Conservation (phyloP, 2,888 invertebrate genomes). For the Caenorhabditis virilis region DNA sequence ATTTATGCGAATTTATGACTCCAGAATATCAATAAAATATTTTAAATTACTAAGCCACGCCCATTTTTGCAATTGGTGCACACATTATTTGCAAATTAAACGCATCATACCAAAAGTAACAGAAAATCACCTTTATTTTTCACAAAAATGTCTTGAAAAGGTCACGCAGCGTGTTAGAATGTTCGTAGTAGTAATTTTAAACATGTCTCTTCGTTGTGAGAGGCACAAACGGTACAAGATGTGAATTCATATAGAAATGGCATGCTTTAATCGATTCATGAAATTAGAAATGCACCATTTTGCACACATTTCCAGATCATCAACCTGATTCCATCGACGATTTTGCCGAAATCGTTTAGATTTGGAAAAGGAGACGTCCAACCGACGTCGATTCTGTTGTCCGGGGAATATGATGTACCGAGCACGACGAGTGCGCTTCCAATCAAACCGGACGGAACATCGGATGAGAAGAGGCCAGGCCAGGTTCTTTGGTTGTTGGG, state of each 20-base stretch:
- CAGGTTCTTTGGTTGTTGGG: slow-evolving; percentile 66
- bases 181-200: too few relatives aligned
- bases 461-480: slow-evolving; percentile 56
- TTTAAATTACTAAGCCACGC: too few relatives aligned
- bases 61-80: too few relatives aligned
- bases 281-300: too few relatives aligned
- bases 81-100: too few relatives aligned
- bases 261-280: not conserved
- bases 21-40: too few relatives aligned
- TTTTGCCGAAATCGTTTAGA: slow-evolving; percentile 64
- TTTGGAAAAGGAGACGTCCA: slow-evolving; percentile 66
- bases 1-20: too few relatives aligned
- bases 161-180: too few relatives aligned
- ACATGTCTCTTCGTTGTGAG: too few relatives aligned
- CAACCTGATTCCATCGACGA: slow-evolving; percentile 61
- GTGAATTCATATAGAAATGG: not conserved
- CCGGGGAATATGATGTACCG: slow-evolving; percentile 56
- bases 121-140: too few relatives aligned
- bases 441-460: slow-evolving; percentile 18
- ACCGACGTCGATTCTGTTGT: slow-evolving; percentile 64
- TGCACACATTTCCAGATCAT: slow-evolving; percentile 50
- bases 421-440: slow-evolving; percentile 31
- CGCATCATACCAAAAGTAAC: too few relatives aligned
- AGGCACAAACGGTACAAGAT: not conserved
- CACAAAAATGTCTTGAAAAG: too few relatives aligned